These are phyloP conservation scores for Macrosteles quadrilineatus DNA, from an alignment of 1,140 invertebrate species.

Conservation along the genomic window DNA sequence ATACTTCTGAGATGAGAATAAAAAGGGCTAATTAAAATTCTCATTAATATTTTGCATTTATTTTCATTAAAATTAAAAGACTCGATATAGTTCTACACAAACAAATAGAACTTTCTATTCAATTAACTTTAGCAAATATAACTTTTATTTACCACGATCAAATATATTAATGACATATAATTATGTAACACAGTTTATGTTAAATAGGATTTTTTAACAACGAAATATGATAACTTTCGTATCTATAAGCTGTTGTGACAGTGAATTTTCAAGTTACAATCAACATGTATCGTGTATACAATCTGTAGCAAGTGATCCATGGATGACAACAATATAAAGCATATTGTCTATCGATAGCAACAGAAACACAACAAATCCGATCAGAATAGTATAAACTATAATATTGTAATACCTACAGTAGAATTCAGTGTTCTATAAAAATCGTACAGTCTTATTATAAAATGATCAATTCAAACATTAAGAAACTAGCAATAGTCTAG, in stretches of 20 bases:
- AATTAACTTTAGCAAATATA: slow-evolving; percentile 12
- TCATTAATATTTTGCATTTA: too few species aligned
- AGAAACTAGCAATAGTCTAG: slow-evolving; percentile 11
- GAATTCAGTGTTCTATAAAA: slow-evolving; percentile 15
- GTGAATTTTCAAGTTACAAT: neutral
- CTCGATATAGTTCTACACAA: slow-evolving; percentile 13
- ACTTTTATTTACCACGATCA: slow-evolving; percentile 4
- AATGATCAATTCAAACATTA: slow-evolving; percentile 15
- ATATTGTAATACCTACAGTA: slow-evolving; percentile 5
- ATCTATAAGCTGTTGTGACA: slow-evolving; percentile 13
- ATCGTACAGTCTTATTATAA: slow-evolving; percentile 10
- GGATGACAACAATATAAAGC: neutral
- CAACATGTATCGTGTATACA: neutral
- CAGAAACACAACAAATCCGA: neutral
- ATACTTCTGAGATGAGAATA: too few species aligned
- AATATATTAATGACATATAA: slow-evolving; percentile 12
- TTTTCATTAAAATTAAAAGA: slow-evolving; percentile 3
- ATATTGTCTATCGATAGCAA: slow-evolving; percentile 11
- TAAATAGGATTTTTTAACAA: neutral
- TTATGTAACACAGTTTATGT: slow-evolving; percentile 11
- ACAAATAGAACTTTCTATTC: slow-evolving; percentile 17
- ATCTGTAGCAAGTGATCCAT: neutral
- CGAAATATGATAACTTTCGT: slow-evolving; percentile 4
- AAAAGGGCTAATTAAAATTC: too few species aligned
- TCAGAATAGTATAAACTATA: neutral